Base-by-base conservation (phyloP, 2,113 vertebrate species). In the Ranitomeya variabilis region DNA sequence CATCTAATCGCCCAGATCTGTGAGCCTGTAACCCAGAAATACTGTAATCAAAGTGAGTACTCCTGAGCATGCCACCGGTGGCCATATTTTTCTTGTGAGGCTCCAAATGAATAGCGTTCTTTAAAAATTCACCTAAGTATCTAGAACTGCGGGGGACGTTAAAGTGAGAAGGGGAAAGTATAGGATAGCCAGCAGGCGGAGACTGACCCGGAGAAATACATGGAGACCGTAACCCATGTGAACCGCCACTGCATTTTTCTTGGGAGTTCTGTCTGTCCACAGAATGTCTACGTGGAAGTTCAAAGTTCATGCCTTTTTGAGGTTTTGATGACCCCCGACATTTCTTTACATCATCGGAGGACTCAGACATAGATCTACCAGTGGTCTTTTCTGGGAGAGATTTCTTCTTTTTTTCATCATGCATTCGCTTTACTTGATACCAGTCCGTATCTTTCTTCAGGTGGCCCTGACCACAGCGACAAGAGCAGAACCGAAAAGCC, bases 381-480 rank as follows among this genome's bases (percentile, higher is more conserved):
- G 83, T 78, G 86, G 93, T 95, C 92, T 96, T 98, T 91, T 99
- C 97, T 0, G 95, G 90, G 26, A 92, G 92, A 0, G 96, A 94
- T 73, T 84, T 85, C 91, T 99, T 99, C 91, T 99, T 99, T 77
- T 97, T 97, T 55, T 98, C 98, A 16, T 99, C 98, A 89, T 97
- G 97, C 96, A 96, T 95, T 87, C 98, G 96, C 77, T 96, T 98
- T 90, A 98, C 97, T 93, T 98, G 98, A 90, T 99, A 99, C 98
- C 98, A 99, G 94, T 99, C 98, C 0, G 98, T 99, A 94, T 99
- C 98, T 90, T 99, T 99, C 93, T 99, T 99, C 4, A 99, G 90
- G 90, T 99, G 98, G 31, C 98, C 98, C 91, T 99, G 98, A 3
- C 98, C 98, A 0, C 98, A 99, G 64, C 98, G 97, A 92, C 98